Percentiles rank a stretch among this genome's conserved stretches.
Conservation (phyloP, 2,113 vertebrate species). For the Sakesphorus luctuosus region DNA sequence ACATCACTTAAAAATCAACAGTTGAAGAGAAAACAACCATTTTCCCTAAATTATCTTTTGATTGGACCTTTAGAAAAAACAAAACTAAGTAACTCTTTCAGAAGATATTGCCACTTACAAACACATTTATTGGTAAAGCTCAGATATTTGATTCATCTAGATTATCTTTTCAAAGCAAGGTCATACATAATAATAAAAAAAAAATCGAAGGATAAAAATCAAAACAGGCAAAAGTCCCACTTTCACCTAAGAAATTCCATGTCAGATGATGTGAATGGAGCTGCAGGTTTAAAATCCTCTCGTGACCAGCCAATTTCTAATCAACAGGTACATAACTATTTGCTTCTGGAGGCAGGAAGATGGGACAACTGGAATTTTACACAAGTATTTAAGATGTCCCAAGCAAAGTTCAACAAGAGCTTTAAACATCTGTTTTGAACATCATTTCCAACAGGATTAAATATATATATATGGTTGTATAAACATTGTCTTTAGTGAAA, state of each 20-base stretch:
- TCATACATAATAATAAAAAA: background rate
- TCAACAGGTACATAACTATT: background rate
- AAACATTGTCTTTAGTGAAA: background rate
- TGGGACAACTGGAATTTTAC: background rate
- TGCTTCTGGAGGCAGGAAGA: background rate
- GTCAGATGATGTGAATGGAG: background rate
- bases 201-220: background rate
- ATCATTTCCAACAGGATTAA: background rate
- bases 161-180: background rate
- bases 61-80: background rate
- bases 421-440: background rate
- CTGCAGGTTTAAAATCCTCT: background rate
- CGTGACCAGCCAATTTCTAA: background rate
- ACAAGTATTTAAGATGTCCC: background rate
- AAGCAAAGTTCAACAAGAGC: background rate
- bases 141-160: background rate
- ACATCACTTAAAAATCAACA: background rate
- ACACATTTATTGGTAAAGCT: background rate
- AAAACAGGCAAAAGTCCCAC: background rate
- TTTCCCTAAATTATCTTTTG: background rate
- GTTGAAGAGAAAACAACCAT: background rate
- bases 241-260: background rate
- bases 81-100: background rate
- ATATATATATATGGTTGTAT: background rate
- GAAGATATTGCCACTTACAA: background rate